Evolutionary conservation across 2,113 vertebrate genomes (phyloP), one percentile per base, ranked within the genome.

Genomic region (Campylomormyrus tamandua): DNA sequence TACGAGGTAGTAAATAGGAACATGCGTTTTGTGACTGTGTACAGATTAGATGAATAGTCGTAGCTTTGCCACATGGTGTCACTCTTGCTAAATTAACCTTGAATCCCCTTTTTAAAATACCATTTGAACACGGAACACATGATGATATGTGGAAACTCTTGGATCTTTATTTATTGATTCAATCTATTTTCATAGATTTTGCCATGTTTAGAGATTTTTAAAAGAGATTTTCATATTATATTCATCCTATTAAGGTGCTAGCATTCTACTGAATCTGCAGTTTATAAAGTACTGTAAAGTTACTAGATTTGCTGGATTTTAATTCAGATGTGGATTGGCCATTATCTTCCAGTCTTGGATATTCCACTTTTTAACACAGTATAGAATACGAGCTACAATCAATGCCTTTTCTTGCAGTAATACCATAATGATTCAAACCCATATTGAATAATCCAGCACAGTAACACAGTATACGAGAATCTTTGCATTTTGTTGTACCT

Each of bases 21-120:
- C 21, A 10, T 48, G 8, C 3, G 3, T 84, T 15, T n/a, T 5
- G 35, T 86, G 80, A 35, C 42, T 88, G 46, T 19, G 39, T 10
- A 80, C 13, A 70, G 48, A 74, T 42, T 77, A 83, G 50, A 58
- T 89, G 90, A 84, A 42, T 13, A 62, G 52, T 84, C 77, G 0
- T 46, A 11, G 24, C 89, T 62, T 90, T 91, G 91, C 94, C 95
- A 96, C 96, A 94, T 90, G 96, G 94, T 95, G 96, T 95, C 95
- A 94, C 95, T 95, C 93, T 95, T 92, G 95, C 92, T 91, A 92
- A 95, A 90, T 91, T 91, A 56, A 90, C 66, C 52, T 88, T 89
- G 50, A 35, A 49, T 90, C 19, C 45, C 24, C 87, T 31, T 66
- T 46, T 35, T 88, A 21, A 13, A 56, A 11, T 27, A 88, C 42